These are phyloP conservation scores for Melanerpes formicivorus DNA, from an alignment of 2,113 vertebrate species.

Conservation along the genomic window DNA sequence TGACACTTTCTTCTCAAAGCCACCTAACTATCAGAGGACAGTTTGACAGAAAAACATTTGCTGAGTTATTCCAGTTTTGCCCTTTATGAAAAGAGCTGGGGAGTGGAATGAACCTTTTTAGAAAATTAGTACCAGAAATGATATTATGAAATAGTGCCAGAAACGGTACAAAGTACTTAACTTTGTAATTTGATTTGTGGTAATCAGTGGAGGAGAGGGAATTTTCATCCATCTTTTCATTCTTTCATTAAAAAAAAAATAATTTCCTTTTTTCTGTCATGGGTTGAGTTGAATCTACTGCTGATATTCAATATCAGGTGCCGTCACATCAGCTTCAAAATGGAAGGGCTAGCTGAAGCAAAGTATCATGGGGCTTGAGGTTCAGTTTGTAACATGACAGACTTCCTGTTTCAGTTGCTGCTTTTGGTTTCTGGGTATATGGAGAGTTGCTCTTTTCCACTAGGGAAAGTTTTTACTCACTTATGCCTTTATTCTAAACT, in stretches of 20 bases:
- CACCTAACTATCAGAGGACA: neutral
- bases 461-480: neutral
- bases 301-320: no score
- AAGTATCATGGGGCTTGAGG: no score
- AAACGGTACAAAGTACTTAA: neutral
- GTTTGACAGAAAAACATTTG: neutral
- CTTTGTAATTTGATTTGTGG: neutral
- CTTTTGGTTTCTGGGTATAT: no score
- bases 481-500: neutral
- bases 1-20: neutral
- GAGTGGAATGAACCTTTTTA: neutral
- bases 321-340: no score
- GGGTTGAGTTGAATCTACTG: no score
- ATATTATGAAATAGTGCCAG: no score
- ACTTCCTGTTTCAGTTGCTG: no score
- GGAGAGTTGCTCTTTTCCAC: no score
- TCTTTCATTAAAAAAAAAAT: neutral
- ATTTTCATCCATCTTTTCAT: neutral
- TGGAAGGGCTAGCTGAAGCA: no score
- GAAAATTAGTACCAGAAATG: neutral
- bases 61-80: neutral
- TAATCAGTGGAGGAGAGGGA: neutral
- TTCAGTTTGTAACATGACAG: no score
- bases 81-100: neutral
- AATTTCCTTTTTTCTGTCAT: no score